Evolutionary conservation across 2,113 vertebrate genomes (phyloP).

Genomic region (Phaetusa simplex): DNA sequence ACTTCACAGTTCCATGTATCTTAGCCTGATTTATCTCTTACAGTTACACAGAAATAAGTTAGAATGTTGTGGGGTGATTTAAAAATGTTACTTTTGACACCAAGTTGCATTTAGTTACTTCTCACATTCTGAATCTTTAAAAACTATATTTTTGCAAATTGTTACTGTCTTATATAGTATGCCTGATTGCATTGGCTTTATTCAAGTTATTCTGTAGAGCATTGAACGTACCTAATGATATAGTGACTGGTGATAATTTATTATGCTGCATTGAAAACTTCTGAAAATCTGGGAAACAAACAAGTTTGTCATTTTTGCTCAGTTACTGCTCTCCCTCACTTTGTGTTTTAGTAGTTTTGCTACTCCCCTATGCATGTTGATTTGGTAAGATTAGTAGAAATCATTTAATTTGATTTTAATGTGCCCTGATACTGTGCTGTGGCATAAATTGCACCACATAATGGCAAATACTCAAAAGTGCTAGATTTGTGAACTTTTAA

Average conservation of each 20-base stretch:
- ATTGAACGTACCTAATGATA: constrained; percentile 62
- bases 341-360: constrained; percentile 22
- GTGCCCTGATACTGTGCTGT: constrained; percentile 11
- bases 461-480: constrained; percentile 15
- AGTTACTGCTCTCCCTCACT: constrained; percentile 28
- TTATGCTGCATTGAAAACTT: constrained; percentile 69
- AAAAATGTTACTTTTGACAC: constrained; percentile 47
- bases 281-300: constrained; percentile 49
- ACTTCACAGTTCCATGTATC: constrained; percentile 71
- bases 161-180: constrained; percentile 58
- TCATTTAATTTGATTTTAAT: not conserved
- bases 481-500: constrained; percentile 7
- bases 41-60: constrained; percentile 43
- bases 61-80: constrained; percentile 18
- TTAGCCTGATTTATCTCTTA: constrained; percentile 48
- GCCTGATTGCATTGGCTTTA: constrained; percentile 61
- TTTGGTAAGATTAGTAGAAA: not conserved
- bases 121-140: constrained; percentile 55
- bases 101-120: constrained; percentile 61
- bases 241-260: constrained; percentile 62
- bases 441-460: constrained; percentile 15
- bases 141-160: constrained; percentile 60
- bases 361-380: not conserved
- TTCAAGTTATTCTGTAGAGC: constrained; percentile 63
- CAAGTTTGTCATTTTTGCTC: constrained; percentile 35